These are phyloP conservation scores for Drosophila melanocephala DNA, from an alignment of 2,888 invertebrate species.

Conservation along the genomic window DNA sequence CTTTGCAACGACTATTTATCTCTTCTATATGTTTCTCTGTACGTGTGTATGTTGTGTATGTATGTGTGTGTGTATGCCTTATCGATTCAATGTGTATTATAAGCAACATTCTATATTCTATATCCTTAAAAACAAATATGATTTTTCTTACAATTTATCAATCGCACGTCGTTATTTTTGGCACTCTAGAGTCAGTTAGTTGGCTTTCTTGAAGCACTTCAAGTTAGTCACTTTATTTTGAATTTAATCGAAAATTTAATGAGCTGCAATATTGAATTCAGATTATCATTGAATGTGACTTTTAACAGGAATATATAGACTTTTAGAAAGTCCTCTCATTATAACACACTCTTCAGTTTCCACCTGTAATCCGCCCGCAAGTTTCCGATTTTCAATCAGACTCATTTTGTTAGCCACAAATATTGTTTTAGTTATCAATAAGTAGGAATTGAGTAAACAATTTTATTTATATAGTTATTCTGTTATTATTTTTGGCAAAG, in stretches of 20 bases:
- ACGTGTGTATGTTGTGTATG: constrained; percentile 40
- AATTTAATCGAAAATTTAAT: background rate
- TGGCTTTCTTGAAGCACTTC: background rate
- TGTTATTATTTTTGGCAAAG: background rate
- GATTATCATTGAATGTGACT: background rate
- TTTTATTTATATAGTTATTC: background rate
- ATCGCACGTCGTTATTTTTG: background rate
- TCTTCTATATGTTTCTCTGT: constrained; percentile 37
- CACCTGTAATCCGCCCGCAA: too few species aligned
- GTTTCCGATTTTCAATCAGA: background rate
- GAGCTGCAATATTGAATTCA: background rate
- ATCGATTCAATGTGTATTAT: background rate
- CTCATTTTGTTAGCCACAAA: background rate
- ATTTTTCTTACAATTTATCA: background rate
- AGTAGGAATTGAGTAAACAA: background rate
- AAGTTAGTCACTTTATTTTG: background rate
- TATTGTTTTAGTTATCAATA: background rate
- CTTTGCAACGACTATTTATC: constrained; percentile 32
- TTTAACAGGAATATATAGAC: background rate
- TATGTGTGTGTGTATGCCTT: constrained; percentile 13
- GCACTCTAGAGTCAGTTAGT: background rate
- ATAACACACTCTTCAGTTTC: background rate
- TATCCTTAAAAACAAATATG: background rate
- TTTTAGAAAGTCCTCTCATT: background rate
- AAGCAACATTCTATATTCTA: background rate